A percentile compares a stretch with the other conserved stretches of the same genome.
Conservation (phyloP, 2,113 vertebrate species). For the Nannobrachium achirus region DNA sequence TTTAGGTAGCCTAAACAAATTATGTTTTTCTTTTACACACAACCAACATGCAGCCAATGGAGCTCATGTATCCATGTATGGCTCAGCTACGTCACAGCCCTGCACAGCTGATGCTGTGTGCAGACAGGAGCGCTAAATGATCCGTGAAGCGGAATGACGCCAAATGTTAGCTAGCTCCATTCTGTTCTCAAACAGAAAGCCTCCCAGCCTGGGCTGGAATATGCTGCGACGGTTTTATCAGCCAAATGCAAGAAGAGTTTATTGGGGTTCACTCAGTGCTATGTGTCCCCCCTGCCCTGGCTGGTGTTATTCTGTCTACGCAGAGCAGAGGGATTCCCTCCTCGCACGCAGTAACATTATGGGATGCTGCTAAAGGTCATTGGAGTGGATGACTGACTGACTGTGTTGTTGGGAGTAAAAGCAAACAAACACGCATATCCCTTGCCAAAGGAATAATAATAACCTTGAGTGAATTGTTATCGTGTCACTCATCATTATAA, state of each 20-base stretch:
- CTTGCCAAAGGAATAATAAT: neutral
- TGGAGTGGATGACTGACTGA: constrained; percentile 42
- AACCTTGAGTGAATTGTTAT: neutral
- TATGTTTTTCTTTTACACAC: neutral
- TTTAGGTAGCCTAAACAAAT: neutral
- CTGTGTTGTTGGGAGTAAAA: constrained; percentile 4
- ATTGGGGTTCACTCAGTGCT: constrained; percentile 1
- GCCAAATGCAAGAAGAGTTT: neutral
- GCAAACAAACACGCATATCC: constrained; percentile 22
- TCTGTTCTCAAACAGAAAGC: constrained; percentile 25
- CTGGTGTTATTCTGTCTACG: constrained; percentile 31
- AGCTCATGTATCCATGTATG: constrained; percentile 74
- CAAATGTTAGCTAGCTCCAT: constrained; percentile 69
- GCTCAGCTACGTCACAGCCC: constrained; percentile 74
- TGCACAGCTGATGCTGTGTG: constrained; percentile 73
- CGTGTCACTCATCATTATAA: too few relatives aligned
- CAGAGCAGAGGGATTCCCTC: constrained; percentile 65
- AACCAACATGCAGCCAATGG: constrained; percentile 18
- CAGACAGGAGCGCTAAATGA: constrained; percentile 67
- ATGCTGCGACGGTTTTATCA: constrained; percentile 1
- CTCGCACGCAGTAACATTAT: constrained; percentile 60
- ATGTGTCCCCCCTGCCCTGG: neutral
- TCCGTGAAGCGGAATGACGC: constrained; percentile 71
- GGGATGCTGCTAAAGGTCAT: constrained; percentile 76
- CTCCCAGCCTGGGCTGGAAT: too few relatives aligned